Evolutionary conservation across 2,113 vertebrate species (phyloP), one percentile per base, ranked within the genome.

Genomic region (Panthera tigris): DNA sequence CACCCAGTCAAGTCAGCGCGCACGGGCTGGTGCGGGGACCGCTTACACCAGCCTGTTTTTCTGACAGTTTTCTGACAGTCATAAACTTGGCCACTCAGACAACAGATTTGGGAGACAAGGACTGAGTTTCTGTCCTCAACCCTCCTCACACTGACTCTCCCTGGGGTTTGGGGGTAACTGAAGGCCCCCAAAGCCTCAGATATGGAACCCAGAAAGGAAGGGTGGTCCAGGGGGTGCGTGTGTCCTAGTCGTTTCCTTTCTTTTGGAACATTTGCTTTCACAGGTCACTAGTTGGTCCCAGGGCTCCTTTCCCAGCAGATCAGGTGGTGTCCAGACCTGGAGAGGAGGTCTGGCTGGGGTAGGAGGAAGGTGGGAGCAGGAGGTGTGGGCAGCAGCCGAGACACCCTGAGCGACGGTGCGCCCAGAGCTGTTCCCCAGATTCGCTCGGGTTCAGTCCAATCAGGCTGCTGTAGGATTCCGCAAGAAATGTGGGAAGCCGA

Each of bases 231-330:
- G 57, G 31, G 45, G 14, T 21, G 55, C 21, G 73, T 13, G 52
- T 5, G 41, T 91, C 25, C 61, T 66, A 45, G 55, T 68, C 52
- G n/a, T 39, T 68, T 73, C 39, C 52, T 94, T 94, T 66, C 68
- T 84, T 86, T 33, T 33, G 48, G 73, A 86, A 23, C 33, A 55
- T 66, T 57, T 52, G 66, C 5, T 84, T 48, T 68, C 50, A 41
- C 6, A 8, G 94, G 91, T 87, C 74, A 79, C 82, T 25, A 61
- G 88, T 80, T 93, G 71, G 21, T n/a, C 52, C 41, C 71, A 61
- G 57, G 68, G 31, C 33, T 21, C 45, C 61, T 79, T 29, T 76
- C 33, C 41, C 76, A 50, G 13, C 33, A 81, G n/a, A 29, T 12
- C 73, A 36, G 39, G 92, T 69, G 81, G 76, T 19, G 31, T 81